Evolutionary conservation across 2,888 invertebrate species (phyloP).

Genomic region (Pyrrhia umbra): DNA sequence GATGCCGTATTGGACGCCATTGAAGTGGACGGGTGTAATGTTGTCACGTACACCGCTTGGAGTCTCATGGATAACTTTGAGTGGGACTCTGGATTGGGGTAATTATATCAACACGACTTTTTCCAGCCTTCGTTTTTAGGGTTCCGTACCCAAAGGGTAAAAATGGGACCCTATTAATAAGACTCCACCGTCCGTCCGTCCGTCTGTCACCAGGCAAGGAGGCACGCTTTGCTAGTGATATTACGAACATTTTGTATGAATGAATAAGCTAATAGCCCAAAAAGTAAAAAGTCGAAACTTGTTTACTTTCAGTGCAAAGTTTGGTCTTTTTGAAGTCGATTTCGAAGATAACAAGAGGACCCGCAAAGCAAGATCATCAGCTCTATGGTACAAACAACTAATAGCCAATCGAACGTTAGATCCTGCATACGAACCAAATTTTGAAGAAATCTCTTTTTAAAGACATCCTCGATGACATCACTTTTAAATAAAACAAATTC

Average conservation of each 20-base stretch:
- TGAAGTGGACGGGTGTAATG: constrained; percentile 74
- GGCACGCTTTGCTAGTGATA: too few relatives aligned
- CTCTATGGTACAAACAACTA: constrained; percentile 75
- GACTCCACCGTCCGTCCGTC: too few relatives aligned
- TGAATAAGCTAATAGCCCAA: neutral
- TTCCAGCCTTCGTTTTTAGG: neutral
- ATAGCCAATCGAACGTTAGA: constrained; percentile 70
- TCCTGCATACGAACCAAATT: constrained; percentile 50
- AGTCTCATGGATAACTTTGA: constrained; percentile 85
- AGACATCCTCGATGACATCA: constrained; percentile 52
- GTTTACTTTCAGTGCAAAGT: constrained; percentile 73
- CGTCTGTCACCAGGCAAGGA: too few relatives aligned
- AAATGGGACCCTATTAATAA: neutral
- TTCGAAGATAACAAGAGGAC: constrained; percentile 70
- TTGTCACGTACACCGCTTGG: constrained; percentile 79
- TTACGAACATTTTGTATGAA: neutral
- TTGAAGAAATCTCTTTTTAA: constrained; percentile 67
- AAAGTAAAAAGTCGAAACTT: neutral
- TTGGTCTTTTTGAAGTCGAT: constrained; percentile 81
- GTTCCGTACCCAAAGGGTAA: neutral
- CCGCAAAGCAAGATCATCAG: constrained; percentile 73
- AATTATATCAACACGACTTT: neutral
- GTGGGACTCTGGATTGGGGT: constrained; percentile 75
- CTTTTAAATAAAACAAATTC: constrained; percentile 2
- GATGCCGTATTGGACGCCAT: constrained; percentile 75